phyloP scores from a whole-genome alignment of 2,888 invertebrate species.

The Lepeophtheirus nordmannii region DNA sequence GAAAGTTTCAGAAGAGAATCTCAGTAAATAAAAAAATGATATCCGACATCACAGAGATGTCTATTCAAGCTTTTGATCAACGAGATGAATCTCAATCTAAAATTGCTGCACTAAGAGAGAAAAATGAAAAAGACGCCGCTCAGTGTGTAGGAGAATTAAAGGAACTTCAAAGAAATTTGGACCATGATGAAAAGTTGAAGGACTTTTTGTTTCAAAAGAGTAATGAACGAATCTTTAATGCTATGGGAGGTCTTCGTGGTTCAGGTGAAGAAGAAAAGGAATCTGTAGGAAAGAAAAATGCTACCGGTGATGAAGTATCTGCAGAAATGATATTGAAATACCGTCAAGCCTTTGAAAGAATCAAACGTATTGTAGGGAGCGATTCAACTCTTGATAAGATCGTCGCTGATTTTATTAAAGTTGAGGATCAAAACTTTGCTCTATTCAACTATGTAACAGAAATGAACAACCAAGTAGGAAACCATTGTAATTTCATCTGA shows the following conservation, averaged over 20 bases:
- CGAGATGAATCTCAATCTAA: slow-evolving; percentile 49
- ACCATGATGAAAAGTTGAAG: slow-evolving; percentile 66
- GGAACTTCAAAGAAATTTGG: slow-evolving; percentile 65
- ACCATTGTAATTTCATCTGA: background rate
- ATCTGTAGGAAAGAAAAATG: slow-evolving; percentile 8
- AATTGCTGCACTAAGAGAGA: slow-evolving; percentile 59
- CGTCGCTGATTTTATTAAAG: slow-evolving; percentile 56
- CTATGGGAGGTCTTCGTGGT: slow-evolving; percentile 44
- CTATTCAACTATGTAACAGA: slow-evolving; percentile 80
- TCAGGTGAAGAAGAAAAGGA: slow-evolving; percentile 29
- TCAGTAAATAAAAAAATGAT: slow-evolving; percentile 64
- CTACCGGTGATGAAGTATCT: slow-evolving; percentile 43
- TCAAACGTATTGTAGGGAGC: slow-evolving; percentile 41
- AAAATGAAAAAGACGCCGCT: slow-evolving; percentile 54
- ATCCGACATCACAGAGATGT: slow-evolving; percentile 68
- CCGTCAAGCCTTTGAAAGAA: slow-evolving; percentile 54
- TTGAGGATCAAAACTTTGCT: slow-evolving; percentile 80
- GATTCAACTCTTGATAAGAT: slow-evolving; percentile 39
- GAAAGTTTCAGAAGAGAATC: slow-evolving; percentile 49
- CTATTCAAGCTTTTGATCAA: slow-evolving; percentile 73
- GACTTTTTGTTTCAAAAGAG: slow-evolving; percentile 64
- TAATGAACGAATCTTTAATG: slow-evolving; percentile 56
- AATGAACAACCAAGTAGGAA: slow-evolving; percentile 52
- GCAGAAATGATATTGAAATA: slow-evolving; percentile 51
- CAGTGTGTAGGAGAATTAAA: slow-evolving; percentile 59